A percentile compares a stretch with the other conserved stretches of the same genome.
Evolutionary conservation across 1,140 invertebrate species (phyloP).

Genomic region (Bemisia tabaci): DNA sequence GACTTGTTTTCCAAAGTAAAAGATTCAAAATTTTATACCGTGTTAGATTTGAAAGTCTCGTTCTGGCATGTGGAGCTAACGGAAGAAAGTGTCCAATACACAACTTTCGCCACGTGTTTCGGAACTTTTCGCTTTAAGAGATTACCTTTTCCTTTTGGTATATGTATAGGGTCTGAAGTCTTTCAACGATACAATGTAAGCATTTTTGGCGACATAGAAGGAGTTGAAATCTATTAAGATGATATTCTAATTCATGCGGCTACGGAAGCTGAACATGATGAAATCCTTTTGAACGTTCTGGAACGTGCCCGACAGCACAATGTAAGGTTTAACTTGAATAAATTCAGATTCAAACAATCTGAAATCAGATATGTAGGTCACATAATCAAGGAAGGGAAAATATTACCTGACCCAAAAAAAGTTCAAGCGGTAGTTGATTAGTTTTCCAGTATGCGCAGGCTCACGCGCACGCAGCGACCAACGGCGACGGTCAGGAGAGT

Average conservation of each 20-base stretch:
- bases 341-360: slow-evolving; percentile 22
- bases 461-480: no score
- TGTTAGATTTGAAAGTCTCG: slow-evolving; percentile 17
- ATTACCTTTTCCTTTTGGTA: slow-evolving; percentile 25
- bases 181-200: slow-evolving; percentile 26
- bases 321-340: slow-evolving; percentile 27
- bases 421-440: slow-evolving; percentile 27
- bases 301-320: slow-evolving; percentile 15
- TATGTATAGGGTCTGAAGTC: slow-evolving; percentile 22
- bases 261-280: slow-evolving; percentile 11
- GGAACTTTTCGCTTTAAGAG: slow-evolving; percentile 24
- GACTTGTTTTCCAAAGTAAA: slow-evolving; percentile 13
- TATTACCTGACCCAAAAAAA: slow-evolving; percentile 27
- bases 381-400: slow-evolving; percentile 24
- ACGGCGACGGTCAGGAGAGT: no score
- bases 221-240: slow-evolving; percentile 24
- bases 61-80: slow-evolving; percentile 17
- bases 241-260: slow-evolving; percentile 2
- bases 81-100: slow-evolving; percentile 3
- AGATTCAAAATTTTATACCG: slow-evolving; percentile 13
- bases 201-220: slow-evolving; percentile 23
- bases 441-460: no score
- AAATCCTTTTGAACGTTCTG: slow-evolving; percentile 10
- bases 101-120: slow-evolving; percentile 17
- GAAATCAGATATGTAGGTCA: slow-evolving; percentile 28